These are phyloP conservation scores for Bombyx mandarina DNA, from an alignment of 1,140 invertebrate species.

Conservation along the genomic window DNA sequence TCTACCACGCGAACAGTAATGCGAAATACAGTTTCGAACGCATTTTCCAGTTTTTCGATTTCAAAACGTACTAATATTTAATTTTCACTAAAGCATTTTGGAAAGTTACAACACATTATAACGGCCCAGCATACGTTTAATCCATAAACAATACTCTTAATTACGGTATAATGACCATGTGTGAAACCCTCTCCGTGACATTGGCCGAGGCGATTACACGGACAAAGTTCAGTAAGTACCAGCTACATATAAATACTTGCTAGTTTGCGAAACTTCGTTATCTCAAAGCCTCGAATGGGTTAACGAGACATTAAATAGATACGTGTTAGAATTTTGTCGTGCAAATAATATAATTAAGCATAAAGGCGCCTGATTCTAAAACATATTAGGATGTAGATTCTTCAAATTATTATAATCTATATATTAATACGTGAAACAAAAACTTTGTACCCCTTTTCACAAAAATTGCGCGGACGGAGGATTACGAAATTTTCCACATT, in stretches of 20 bases:
- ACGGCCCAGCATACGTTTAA: background rate
- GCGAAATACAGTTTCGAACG: too few relatives aligned
- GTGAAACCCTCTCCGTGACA: constrained; percentile 6
- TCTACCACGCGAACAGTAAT: too few relatives aligned
- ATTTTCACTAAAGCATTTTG: too few relatives aligned
- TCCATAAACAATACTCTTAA: background rate
- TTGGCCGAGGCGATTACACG: constrained; percentile 11
- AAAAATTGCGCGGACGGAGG: too few relatives aligned
- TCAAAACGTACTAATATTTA: too few relatives aligned
- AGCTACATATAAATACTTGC: constrained; percentile 32
- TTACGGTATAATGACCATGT: constrained; percentile 3
- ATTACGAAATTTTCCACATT: too few relatives aligned
- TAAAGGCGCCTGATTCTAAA: too few relatives aligned
- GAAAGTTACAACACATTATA: background rate
- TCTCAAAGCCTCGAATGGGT: constrained; percentile 16
- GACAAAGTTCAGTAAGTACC: constrained; percentile 16
- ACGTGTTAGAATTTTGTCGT: constrained; percentile 4
- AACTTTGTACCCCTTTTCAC: too few relatives aligned
- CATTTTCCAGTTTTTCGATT: too few relatives aligned
- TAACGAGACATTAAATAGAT: constrained; percentile 13
- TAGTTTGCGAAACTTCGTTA: constrained; percentile 24
- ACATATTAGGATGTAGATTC: too few relatives aligned
- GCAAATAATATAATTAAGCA: background rate
- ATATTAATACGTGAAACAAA: too few relatives aligned
- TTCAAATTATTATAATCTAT: too few relatives aligned